Conservation (phyloP, 2,888 invertebrate genomes). For the Lordiphosa andalusiaca region DNA sequence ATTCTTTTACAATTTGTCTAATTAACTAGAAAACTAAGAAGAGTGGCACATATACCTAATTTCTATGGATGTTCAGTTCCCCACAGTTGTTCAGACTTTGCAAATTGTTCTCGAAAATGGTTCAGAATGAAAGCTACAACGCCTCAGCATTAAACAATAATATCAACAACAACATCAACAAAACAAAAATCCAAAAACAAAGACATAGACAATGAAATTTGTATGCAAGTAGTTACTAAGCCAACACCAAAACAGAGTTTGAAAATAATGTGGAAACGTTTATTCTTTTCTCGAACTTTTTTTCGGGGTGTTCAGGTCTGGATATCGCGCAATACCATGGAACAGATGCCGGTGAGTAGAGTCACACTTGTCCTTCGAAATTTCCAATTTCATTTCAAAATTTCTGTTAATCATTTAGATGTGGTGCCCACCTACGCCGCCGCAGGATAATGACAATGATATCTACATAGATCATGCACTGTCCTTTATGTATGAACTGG, state of each 20-base stretch:
- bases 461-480: slow-evolving; percentile 93
- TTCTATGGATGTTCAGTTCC: slow-evolving; percentile 2
- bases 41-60: no score
- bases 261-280: slow-evolving; percentile 75
- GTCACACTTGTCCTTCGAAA: slow-evolving; percentile 1
- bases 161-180: slow-evolving; percentile 34
- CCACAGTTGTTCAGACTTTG: slow-evolving; percentile 31
- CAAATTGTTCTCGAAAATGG: slow-evolving; percentile 59
- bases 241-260: slow-evolving; percentile 78
- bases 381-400: slow-evolving; percentile 4
- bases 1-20: no score
- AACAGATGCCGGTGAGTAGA: slow-evolving; percentile 89
- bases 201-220: slow-evolving; percentile 20
- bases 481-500: slow-evolving; percentile 91
- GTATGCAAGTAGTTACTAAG: slow-evolving; percentile 28
- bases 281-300: slow-evolving; percentile 72
- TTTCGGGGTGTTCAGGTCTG: slow-evolving; percentile 84
- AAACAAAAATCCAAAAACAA: slow-evolving; percentile 13
- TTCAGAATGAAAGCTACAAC: slow-evolving; percentile 62
- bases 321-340: slow-evolving; percentile 86
- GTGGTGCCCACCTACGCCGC: slow-evolving; percentile 98
- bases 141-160: slow-evolving; percentile 52
- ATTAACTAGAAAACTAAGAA: no score
- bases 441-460: slow-evolving; percentile 92
- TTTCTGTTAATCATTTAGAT: slow-evolving; percentile 83